Base-by-base conservation (phyloP, 2,888 invertebrate genomes). In the Ditylenchus weischeri region DNA sequence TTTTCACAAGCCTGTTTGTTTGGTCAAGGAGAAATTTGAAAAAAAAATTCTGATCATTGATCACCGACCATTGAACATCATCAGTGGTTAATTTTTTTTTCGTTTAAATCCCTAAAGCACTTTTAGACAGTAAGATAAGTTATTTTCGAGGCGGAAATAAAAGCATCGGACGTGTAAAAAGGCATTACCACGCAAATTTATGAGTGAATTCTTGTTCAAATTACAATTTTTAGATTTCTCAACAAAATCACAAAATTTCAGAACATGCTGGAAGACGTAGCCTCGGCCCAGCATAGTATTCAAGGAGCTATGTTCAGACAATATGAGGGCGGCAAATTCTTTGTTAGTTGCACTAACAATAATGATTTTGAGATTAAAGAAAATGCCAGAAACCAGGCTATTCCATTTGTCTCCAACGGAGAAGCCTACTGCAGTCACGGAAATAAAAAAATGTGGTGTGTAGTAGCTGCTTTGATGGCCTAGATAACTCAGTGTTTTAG, bases 351-450 rank as follows among this genome's bases (percentile, higher is more conserved):
- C 43, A 48, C 62, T 50, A 43, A 50, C 35, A 43, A 57, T 51
- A 54, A 51, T 62, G 23, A 54, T 51, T 5, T 10, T 29, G 15
- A 49, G 66, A 29, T 23, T 48, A 15, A 13, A 65, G 11, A 18
- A 19, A 29, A 4, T 10, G 29, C 48, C 51, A 48, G 23, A 51
- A 50, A 35, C 19, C 18, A n/a, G 19, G 29, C 54, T 18, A 35
- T 65, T 19, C 66, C n/a, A 23, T 66, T 66, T 43, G 65, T 65
- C 18, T 50, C 65, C 0, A 66, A 48, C 38, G 66, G 66, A 13
- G 64, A 66, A 19, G 66, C 66, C 18, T 65, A 65, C 36, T 65
- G 66, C 38, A 65, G 54, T 23, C 66, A 65, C 64, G 66, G 64
- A 29, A 65, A 66, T 8, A 29, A 18, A 8, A 58, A 48, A 19